Evolutionary conservation across 2,888 invertebrate genomes (phyloP).

Genomic region (Candidula unifasciata): DNA sequence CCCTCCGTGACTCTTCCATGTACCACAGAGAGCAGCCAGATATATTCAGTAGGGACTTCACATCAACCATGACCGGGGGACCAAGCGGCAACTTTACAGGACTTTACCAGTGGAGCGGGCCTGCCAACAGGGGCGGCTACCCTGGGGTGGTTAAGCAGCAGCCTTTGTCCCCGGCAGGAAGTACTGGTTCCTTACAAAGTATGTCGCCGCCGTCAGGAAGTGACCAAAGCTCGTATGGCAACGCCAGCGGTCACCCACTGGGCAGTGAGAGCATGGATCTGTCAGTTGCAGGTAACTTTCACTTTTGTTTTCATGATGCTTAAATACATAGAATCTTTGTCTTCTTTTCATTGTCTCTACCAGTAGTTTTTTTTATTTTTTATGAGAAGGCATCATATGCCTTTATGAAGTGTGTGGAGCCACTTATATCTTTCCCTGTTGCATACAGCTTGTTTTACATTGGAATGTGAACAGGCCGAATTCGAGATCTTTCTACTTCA

Average conservation of each 20-base stretch:
- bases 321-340: neutral
- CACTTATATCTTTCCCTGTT: too few relatives aligned
- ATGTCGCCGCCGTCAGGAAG: constrained; percentile 73
- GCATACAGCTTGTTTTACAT: too few relatives aligned
- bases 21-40: constrained; percentile 46
- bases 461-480: too few relatives aligned
- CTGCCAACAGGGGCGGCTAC: constrained; percentile 28
- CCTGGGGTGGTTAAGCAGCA: constrained; percentile 69
- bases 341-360: too few relatives aligned
- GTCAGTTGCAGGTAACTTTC: constrained; percentile 66
- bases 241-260: constrained; percentile 29
- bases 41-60: constrained; percentile 61
- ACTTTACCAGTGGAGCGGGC: constrained; percentile 42
- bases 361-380: too few relatives aligned
- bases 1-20: constrained; percentile 26
- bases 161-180: constrained; percentile 73
- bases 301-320: constrained; percentile 18
- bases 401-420: too few relatives aligned
- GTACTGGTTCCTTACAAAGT: constrained; percentile 74
- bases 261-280: constrained; percentile 69
- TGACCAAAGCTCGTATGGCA: constrained; percentile 67
- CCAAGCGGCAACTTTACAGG: neutral
- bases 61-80: constrained; percentile 38
- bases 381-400: too few relatives aligned
- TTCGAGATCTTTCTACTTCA: too few relatives aligned